Evolutionary conservation across 2,113 vertebrate genomes (phyloP).

Genomic region (Brienomyrus brachyistius): DNA sequence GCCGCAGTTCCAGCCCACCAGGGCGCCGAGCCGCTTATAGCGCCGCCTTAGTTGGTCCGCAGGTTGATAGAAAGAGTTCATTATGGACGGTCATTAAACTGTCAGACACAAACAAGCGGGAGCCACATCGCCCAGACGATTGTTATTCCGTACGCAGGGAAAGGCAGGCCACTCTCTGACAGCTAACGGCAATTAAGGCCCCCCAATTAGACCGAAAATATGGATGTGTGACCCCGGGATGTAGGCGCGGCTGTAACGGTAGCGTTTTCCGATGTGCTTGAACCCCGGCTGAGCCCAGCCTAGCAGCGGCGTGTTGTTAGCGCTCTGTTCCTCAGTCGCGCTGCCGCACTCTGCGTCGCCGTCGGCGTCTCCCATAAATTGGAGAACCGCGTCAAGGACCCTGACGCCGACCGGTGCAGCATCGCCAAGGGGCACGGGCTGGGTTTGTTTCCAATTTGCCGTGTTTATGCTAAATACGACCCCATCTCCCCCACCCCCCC

Average conservation of each 20-base stretch:
- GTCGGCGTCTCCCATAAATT: neutral
- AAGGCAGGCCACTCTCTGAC: neutral
- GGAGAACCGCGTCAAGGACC: neutral
- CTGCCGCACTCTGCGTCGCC: neutral
- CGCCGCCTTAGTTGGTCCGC: neutral
- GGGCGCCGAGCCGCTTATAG: neutral
- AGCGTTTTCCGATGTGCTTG: neutral
- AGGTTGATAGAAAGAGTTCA: neutral
- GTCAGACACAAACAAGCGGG: neutral
- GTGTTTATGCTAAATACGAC: slow-evolving; percentile 4
- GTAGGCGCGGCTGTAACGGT: neutral
- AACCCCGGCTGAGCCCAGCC: neutral
- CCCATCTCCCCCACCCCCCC: neutral
- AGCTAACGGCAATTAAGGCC: neutral
- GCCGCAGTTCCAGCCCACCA: slow-evolving; percentile 9
- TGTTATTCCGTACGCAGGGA: neutral
- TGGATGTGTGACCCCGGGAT: neutral
- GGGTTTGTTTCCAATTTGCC: neutral
- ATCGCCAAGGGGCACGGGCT: neutral
- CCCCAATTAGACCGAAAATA: neutral
- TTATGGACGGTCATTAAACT: neutral
- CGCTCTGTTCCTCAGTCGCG: neutral
- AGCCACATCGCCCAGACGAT: neutral
- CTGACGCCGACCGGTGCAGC: neutral
- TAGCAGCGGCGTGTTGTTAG: neutral